Evolutionary conservation across 2,888 invertebrate species (phyloP).

Genomic region (Unio delphinus): DNA sequence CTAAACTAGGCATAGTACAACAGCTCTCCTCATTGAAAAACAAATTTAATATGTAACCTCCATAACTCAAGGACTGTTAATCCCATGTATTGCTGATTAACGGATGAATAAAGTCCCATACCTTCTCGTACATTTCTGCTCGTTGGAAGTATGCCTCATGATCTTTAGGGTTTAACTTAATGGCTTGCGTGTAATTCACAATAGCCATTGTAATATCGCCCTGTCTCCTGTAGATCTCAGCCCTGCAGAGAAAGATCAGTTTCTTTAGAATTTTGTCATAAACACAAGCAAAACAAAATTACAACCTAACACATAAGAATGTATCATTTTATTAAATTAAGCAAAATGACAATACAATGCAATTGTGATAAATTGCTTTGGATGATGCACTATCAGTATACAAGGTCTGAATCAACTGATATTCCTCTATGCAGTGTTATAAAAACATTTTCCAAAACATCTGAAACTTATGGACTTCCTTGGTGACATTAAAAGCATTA

Average conservation of each 20-base stretch:
- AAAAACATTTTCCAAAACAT: too few relatives aligned
- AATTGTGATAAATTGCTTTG: background rate
- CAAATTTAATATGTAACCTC: too few relatives aligned
- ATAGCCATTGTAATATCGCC: conserved; percentile 69
- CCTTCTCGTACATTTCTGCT: conserved; percentile 70
- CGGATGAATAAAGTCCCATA: conserved; percentile 18
- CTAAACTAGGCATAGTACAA: too few relatives aligned
- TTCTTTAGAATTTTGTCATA: too few relatives aligned
- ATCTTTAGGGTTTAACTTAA: conserved; percentile 66
- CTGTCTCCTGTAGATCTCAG: conserved; percentile 60
- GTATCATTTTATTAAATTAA: background rate
- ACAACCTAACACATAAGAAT: background rate
- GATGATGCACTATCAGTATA: too few relatives aligned
- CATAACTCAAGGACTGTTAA: background rate
- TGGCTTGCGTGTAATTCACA: conserved; percentile 69
- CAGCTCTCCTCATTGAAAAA: too few relatives aligned
- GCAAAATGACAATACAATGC: background rate
- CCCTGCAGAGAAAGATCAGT: conserved; percentile 42
- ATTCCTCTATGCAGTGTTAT: too few relatives aligned
- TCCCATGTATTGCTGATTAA: background rate
- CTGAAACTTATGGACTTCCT: too few relatives aligned
- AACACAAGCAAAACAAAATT: too few relatives aligned
- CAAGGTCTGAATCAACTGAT: too few relatives aligned
- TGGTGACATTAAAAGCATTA: too few relatives aligned
- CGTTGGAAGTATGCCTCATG: conserved; percentile 67